phyloP scores from a whole-genome alignment of 2,888 invertebrate genomes.

The Parasteatoda lunata region DNA sequence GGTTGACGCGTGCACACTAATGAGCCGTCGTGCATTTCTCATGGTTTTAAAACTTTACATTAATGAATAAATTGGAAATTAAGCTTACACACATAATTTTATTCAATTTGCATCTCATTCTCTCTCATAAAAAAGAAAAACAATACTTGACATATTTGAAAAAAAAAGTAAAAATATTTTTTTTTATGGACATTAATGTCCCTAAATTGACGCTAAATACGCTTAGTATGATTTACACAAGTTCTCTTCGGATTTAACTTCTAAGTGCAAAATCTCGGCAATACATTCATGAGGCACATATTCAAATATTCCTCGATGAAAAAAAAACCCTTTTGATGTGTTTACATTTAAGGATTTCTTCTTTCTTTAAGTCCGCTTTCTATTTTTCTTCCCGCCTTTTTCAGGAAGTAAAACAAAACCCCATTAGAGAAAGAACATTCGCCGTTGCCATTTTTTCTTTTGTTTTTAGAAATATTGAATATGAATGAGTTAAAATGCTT shows the following conservation, averaged over 20 bases:
- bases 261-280: constrained; percentile 45
- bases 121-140: constrained; percentile 4
- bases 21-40: too few relatives aligned
- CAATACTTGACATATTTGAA: not conserved
- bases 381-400: not conserved
- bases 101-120: too few relatives aligned
- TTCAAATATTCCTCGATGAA: constrained; percentile 31
- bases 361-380: constrained; percentile 1
- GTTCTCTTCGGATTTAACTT: constrained; percentile 50
- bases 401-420: not conserved
- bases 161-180: not conserved
- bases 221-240: constrained; percentile 12
- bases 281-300: constrained; percentile 55
- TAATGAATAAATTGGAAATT: too few relatives aligned
- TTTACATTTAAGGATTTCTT: constrained; percentile 3
- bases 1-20: too few relatives aligned
- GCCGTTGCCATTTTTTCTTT: not conserved
- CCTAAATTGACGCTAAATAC: constrained; percentile 8
- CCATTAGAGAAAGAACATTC: not conserved
- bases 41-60: too few relatives aligned
- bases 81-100: too few relatives aligned
- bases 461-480: not conserved
- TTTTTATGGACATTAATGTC: constrained; percentile 16
- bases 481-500: not conserved
- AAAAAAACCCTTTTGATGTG: constrained; percentile 16